These are phyloP conservation scores for Drosophila demipolita DNA, from an alignment of 2,888 invertebrate genomes.

Conservation along the genomic window DNA sequence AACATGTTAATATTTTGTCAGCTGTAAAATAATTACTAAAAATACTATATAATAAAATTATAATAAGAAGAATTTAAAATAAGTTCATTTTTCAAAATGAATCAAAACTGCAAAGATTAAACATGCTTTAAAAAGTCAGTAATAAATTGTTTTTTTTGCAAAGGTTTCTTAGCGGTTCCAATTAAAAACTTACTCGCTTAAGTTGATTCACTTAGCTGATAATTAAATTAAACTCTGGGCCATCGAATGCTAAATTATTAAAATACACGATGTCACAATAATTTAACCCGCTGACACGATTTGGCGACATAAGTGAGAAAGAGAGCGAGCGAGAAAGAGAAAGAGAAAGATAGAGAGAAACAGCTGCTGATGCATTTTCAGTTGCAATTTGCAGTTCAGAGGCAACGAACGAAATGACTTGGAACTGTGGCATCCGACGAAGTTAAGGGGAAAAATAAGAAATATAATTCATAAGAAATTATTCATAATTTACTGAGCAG, in stretches of 20 bases:
- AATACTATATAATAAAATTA: too few relatives aligned
- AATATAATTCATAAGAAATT: constrained; percentile 12
- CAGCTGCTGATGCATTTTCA: constrained; percentile 36
- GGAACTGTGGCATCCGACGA: constrained; percentile 21
- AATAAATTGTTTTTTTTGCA: constrained; percentile 7
- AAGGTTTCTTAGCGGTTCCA: constrained; percentile 16
- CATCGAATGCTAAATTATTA: constrained; percentile 53
- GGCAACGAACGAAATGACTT: constrained; percentile 40
- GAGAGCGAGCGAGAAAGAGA: constrained; percentile 6
- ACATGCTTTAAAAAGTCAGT: too few relatives aligned
- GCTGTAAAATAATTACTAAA: neutral
- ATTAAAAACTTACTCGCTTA: constrained; percentile 34
- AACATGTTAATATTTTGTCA: neutral
- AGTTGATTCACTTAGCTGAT: constrained; percentile 22
- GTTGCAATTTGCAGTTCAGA: constrained; percentile 55
- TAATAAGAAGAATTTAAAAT: too few relatives aligned
- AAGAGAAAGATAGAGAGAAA: constrained; percentile 1
- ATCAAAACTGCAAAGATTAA: neutral
- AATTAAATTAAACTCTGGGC: constrained; percentile 42
- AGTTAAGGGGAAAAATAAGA: constrained; percentile 21
- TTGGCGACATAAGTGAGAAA: constrained; percentile 17
- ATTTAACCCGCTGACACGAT: constrained; percentile 68
- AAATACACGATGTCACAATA: constrained; percentile 66
- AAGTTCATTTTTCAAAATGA: too few relatives aligned
- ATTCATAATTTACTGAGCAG: constrained; percentile 41